These are phyloP conservation scores for Micoletzkya japonica DNA, from an alignment of 2,888 invertebrate genomes.

Conservation along the genomic window DNA sequence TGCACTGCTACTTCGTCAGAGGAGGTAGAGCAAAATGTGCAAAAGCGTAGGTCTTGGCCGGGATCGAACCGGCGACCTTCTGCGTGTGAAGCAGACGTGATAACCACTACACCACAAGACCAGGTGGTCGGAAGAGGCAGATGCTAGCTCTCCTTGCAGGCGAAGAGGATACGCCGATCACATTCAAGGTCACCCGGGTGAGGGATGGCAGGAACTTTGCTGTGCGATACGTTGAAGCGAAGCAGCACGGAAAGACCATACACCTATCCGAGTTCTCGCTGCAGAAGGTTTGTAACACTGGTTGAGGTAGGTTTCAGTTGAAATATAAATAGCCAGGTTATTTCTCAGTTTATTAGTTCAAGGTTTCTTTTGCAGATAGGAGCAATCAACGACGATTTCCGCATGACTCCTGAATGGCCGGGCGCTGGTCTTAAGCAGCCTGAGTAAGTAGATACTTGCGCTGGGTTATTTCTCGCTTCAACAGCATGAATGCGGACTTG, in stretches of 20 bases:
- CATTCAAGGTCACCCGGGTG: constrained; percentile 48
- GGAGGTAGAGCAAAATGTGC: constrained; percentile 35
- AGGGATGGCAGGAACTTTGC: constrained; percentile 54
- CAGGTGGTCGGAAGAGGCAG: neutral
- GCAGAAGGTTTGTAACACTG: too few relatives aligned
- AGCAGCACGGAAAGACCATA: constrained; percentile 49
- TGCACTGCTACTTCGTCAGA: constrained; percentile 55
- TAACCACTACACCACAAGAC: constrained; percentile 28
- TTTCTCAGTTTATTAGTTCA: too few relatives aligned
- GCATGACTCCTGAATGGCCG: neutral
- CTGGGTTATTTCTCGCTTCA: too few relatives aligned
- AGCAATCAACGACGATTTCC: constrained; percentile 11
- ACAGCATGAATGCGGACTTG: too few relatives aligned
- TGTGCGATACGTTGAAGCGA: constrained; percentile 52
- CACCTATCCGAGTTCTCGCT: constrained; percentile 53
- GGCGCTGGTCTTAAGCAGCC: constrained; percentile 8
- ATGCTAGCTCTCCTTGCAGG: constrained; percentile 29
- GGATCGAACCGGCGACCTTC: constrained; percentile 48
- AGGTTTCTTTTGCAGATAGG: constrained; percentile 18
- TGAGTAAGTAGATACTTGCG: neutral
- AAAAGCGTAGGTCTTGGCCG: constrained; percentile 13
- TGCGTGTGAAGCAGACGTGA: constrained; percentile 58
- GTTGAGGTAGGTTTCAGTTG: too few relatives aligned
- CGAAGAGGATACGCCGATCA: constrained; percentile 46
- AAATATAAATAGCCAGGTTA: too few relatives aligned